Evolutionary conservation across 2,113 vertebrate genomes (phyloP).

Genomic region (Monarcha castaneiventris): DNA sequence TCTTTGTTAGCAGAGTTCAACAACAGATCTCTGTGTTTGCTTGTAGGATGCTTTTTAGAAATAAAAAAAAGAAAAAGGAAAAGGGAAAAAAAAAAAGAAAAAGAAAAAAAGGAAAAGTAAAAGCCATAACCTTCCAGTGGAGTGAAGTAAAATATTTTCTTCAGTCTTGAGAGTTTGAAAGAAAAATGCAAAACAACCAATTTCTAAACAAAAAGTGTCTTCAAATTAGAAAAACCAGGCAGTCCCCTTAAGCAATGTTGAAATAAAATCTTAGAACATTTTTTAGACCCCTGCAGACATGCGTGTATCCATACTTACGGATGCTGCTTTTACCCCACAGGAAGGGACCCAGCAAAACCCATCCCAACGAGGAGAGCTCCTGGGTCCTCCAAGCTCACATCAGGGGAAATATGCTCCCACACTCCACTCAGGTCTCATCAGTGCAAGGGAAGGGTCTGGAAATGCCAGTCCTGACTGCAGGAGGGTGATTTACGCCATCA

Average conservation of each 20-base stretch:
- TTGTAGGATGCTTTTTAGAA: background rate
- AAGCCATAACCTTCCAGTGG: background rate
- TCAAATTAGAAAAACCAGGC: background rate
- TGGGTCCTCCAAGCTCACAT: background rate
- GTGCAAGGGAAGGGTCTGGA: background rate
- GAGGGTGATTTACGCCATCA: background rate
- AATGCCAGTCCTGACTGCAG: background rate
- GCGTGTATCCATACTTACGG: background rate
- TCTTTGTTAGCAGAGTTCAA: background rate
- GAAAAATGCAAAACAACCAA: background rate
- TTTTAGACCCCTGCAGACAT: background rate
- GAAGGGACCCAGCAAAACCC: background rate
- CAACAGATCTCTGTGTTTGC: background rate
- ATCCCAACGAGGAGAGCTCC: background rate
- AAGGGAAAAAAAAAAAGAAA: accelerated
- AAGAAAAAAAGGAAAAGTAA: too few species aligned
- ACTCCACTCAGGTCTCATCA: background rate
- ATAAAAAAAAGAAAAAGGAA: accelerated
- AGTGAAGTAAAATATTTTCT: background rate
- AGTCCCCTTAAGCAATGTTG: background rate
- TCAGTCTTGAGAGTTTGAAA: background rate
- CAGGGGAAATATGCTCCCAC: background rate
- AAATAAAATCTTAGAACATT: background rate
- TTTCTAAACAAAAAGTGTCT: background rate
- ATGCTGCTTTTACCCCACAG: background rate